Base-by-base conservation (phyloP, 2,888 invertebrate genomes). In the Lacanobia oleracea region DNA sequence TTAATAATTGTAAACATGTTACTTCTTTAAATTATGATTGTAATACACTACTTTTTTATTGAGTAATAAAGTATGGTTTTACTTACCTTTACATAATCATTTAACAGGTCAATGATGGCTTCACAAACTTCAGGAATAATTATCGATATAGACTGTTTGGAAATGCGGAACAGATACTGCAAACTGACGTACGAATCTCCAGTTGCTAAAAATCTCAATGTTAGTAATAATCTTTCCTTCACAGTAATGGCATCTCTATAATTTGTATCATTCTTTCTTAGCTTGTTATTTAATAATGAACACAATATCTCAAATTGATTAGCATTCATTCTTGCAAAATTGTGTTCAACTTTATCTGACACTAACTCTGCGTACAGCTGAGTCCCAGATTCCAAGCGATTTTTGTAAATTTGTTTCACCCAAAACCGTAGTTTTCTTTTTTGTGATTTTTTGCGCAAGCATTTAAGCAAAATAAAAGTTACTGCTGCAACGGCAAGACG, bases 131-230 rank as follows among this genome's bases (percentile, higher is more conserved):
- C 79, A 50, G 83, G 77, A 74, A 82, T 33, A 79, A 83, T 81
- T 60, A 45, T 79, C 16, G 74, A 77, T 74, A 85, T 84, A 59
- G 75, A 73, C 59, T 80, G 81, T 78, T 83, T 81, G 63, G 79
- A 83, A 43, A 85, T 61, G 33, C 73, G 57, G 68, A 76, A 81
- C 12, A 73, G 75, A 74, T 82, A 84, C 76, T 77, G 75, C 62
- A 82, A 62, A 72, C 83, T 83, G 64, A 61, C 62, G 63, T 82
- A 83, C 7, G 85, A 85, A 81, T 83, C 85, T 70, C 83, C 85
- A 70, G 63, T 82, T 45, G 80, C 82, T 79, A 84, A 78, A 72
- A 82, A 84, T 73, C 82, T 70, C 18, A 81, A 75, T 72, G 81
- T 84, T 33, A 79, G 50, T 75, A 73, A 45, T 81, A 82, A 61